A percentile compares a stretch with the other conserved stretches of the same genome.
phyloP scores from a whole-genome alignment of 2,797 vertebrate species.

The Alauda arvensis region DNA sequence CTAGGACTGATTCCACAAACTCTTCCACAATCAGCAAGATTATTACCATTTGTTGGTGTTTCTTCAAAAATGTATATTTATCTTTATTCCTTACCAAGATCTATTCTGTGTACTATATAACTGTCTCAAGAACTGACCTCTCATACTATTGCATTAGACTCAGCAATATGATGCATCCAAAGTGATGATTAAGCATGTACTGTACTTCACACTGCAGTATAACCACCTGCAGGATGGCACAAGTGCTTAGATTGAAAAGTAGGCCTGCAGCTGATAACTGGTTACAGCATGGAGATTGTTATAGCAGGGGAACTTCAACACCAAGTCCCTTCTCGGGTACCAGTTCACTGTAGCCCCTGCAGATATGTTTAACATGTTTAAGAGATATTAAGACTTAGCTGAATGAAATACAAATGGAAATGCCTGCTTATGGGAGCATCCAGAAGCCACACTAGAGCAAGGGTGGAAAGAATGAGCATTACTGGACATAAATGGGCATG shows the following conservation, averaged over 20 bases:
- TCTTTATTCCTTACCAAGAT: conserved; percentile 44
- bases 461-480: background rate
- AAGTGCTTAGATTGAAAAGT: background rate
- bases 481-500: background rate
- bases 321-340: background rate
- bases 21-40: conserved; percentile 4
- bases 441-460: background rate
- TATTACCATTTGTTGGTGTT: conserved; percentile 7
- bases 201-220: background rate
- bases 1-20: conserved; percentile 23
- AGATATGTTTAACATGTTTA: background rate
- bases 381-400: background rate
- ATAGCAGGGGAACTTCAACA: background rate
- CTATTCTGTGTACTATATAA: background rate
- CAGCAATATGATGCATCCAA: background rate
- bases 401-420: background rate
- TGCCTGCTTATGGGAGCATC: background rate
- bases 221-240: background rate
- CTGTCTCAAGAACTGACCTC: background rate
- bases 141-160: background rate
- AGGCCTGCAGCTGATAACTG: background rate
- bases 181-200: background rate
- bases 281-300: background rate
- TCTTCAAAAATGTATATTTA: conserved; percentile 34
- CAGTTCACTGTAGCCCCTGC: background rate